Evolutionary conservation across 2,888 invertebrate genomes (phyloP), one percentile per base, ranked within the genome.

Genomic region (Athripsodes cinereus): DNA sequence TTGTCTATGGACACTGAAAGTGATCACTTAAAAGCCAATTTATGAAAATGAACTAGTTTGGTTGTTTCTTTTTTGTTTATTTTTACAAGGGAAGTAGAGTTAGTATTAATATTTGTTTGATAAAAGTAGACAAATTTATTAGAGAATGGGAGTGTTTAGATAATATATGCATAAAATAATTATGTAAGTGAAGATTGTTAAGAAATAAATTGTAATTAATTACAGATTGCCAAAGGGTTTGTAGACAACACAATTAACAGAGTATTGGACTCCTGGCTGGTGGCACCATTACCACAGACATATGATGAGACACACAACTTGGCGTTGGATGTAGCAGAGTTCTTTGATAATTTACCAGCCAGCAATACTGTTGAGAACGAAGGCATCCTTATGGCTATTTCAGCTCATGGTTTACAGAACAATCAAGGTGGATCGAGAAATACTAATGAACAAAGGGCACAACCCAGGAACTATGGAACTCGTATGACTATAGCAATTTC

Each of bases 331-430:
- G 77, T 79, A 31, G 74, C 76, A 18, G 79, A 81, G 59, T 78
- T 81, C 59, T 74, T 81, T 16, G 81, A 82, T 64, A 77, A 81
- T 64, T 69, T 78, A 35, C 78, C 79, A 8, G 77, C 75, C 47
- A 80, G 79, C 62, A 80, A 82, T 31, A 79, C 80, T 59, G 78
- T 87, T 67, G 87, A 86, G 72, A 84, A 87, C 67, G 84, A 85
- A 68, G 87, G 86, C 1, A 87, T 88, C 56, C 72, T 84, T 26
- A 87, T 87, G 87, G 88, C 88, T 2, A 88, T 88, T 66, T 83
- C 83, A 55, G 84, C 85, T 53, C 85, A 87, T 67, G 87, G 87
- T 0, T 71, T 88, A 58, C 84, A 83, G 64, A 76, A 74, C 44
- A 60, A 53, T 49, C 49, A 55, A 40, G 53, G 22, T 22, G 46